Base-by-base conservation (phyloP, 1,140 invertebrate genomes). In the Drosophila prosaltans region DNA sequence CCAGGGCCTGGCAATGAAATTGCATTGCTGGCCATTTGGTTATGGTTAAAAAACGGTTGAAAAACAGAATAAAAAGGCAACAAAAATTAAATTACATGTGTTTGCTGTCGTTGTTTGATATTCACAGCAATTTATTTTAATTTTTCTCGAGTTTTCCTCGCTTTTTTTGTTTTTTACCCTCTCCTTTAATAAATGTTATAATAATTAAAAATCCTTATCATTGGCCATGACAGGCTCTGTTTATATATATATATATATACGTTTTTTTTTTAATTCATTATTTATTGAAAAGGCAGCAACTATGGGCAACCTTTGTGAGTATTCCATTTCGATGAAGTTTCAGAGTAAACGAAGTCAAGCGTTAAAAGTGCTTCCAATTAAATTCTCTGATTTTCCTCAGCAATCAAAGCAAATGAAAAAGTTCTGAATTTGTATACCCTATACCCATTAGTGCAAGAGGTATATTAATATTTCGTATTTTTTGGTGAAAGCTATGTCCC, bases 321-420 rank as follows among this genome's bases (percentile, higher is more conserved):
- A 24, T 58, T 36, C 26, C 40, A 40, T 40, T 40, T 40, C 21
- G 8, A 2, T 24, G 45, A 8, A 51, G 48, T 65, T 45, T 51
- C 40, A 30, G 24, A 45, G 28, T 51, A 51, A 51, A 62, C 48
- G 61, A 75, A 75, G 45, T 67, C 74, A 81, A 81, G 78, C 78
- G 43, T 66, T 78, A 78, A 69, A 84, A 81, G 62, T 66, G 69
- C 55, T 24, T 51, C 65, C 36, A 72, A 76, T 85, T 69, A 76
- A 72, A 64, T 59, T 39, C 65, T 59, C 39, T 58, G 79, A 86
- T 69, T 85, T 69, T 62, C 7, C 65, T 68, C 74, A 63, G 21
- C 39, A 41, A 74, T 72, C 71, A 74, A 63, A 67, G 66, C 9
- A 62, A 69, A 77, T 62, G 73, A 26, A 59, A 70, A 76, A 85